Conservation (phyloP, 2,113 vertebrate species). For the Rhadina sibilatrix region DNA sequence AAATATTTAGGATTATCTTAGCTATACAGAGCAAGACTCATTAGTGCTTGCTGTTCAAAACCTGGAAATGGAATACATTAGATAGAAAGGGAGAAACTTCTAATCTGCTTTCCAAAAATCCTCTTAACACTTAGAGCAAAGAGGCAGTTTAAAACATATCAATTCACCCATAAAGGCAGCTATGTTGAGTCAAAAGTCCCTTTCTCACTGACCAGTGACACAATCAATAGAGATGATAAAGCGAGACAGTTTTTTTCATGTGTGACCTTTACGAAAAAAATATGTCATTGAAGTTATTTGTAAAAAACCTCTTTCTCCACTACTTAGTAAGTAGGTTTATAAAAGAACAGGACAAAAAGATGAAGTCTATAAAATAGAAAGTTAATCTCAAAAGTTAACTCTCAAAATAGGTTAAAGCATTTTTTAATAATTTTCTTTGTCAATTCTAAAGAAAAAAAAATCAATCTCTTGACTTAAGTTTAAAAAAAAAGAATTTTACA, state of each 20-base stretch:
- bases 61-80: background rate
- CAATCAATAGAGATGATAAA: background rate
- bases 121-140: background rate
- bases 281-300: background rate
- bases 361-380: background rate
- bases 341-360: background rate
- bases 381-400: background rate
- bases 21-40: background rate
- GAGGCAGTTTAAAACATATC: background rate
- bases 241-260: background rate
- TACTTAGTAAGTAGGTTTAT: background rate
- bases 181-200: background rate
- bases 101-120: background rate
- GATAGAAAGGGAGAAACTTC: background rate
- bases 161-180: background rate
- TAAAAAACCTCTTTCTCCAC: background rate
- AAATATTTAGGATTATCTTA: background rate
- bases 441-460: background rate
- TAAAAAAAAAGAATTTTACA: background rate
- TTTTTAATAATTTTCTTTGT: background rate
- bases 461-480: background rate
- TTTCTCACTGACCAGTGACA: background rate
- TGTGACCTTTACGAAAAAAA: background rate
- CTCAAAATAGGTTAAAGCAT: background rate
- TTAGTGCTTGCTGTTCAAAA: background rate